These are phyloP conservation scores for Agrochola macilenta DNA, from an alignment of 2,888 invertebrate genomes.

Conservation along the genomic window DNA sequence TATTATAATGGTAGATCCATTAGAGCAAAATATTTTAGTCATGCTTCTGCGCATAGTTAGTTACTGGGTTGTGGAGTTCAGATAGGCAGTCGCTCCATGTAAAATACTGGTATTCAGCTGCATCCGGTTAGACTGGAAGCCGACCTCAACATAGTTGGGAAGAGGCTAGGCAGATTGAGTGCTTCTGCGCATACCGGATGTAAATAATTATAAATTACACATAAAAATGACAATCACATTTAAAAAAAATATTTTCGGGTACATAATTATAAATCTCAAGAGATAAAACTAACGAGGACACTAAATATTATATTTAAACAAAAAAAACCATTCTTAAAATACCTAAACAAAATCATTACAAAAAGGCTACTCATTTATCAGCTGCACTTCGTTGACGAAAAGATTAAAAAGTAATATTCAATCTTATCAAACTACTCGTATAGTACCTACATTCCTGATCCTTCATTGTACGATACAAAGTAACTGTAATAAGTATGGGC, in stretches of 20 bases:
- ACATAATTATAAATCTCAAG: not conserved
- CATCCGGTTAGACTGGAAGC: no score
- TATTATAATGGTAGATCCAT: not conserved
- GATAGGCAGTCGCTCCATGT: no score
- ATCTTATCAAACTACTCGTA: no score
- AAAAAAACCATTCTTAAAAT: not conserved
- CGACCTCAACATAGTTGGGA: no score
- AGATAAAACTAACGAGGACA: not conserved
- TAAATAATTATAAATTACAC: not conserved
- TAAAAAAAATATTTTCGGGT: not conserved
- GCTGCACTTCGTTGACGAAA: not conserved
- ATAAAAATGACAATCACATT: no score
- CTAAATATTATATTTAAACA: not conserved
- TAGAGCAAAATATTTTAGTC: not conserved
- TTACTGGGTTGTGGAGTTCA: no score
- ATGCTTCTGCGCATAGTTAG: no score
- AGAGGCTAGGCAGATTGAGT: no score
- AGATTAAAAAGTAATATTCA: no score
- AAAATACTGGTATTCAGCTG: no score
- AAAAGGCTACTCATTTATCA: not conserved
- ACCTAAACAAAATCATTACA: not conserved
- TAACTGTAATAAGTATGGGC: slow-evolving; percentile 19
- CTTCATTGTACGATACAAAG: not conserved
- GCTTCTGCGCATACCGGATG: not conserved
- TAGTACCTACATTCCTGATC: no score